These are phyloP conservation scores for Misgurnus anguillicaudatus DNA, from an alignment of 2,113 vertebrate genomes.

Conservation along the genomic window DNA sequence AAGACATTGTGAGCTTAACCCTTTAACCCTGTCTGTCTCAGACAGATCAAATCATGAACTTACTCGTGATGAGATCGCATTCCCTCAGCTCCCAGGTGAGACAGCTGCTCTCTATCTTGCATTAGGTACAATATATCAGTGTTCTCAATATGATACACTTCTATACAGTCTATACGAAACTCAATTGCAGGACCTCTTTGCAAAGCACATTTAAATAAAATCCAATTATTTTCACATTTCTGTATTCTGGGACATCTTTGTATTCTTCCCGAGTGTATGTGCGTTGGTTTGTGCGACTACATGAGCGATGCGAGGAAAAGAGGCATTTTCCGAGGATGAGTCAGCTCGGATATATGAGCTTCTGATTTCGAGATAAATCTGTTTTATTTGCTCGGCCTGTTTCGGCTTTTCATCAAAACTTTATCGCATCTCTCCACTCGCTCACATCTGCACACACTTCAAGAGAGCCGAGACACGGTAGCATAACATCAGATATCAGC, in stretches of 20 bases:
- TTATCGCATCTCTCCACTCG: constrained; percentile 40
- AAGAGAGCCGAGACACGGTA: constrained; percentile 57
- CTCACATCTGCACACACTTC: constrained; percentile 53
- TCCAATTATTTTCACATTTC: neutral
- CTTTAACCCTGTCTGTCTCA: constrained; percentile 36
- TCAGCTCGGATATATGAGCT: constrained; percentile 44
- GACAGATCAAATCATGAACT: constrained; percentile 45
- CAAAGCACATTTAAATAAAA: neutral
- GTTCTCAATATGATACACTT: neutral
- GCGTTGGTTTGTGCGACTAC: constrained; percentile 3
- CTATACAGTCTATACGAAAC: neutral
- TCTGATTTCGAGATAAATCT: constrained; percentile 61
- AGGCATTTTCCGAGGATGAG: constrained; percentile 50
- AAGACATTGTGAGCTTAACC: constrained; percentile 19
- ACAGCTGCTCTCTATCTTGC: constrained; percentile 11
- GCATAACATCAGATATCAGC: constrained; percentile 57
- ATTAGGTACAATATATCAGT: constrained; percentile 11
- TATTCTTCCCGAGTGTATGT: constrained; percentile 1
- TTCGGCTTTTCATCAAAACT: constrained; percentile 35
- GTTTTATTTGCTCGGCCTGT: constrained; percentile 49
- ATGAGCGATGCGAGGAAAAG: constrained; percentile 37
- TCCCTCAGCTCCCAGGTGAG: constrained; percentile 24
- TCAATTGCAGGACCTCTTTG: neutral
- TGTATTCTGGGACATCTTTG: neutral
- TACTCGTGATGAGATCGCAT: constrained; percentile 16